phyloP scores from a whole-genome alignment of 2,113 vertebrate genomes.

The Microcebus lehilahytsara region DNA sequence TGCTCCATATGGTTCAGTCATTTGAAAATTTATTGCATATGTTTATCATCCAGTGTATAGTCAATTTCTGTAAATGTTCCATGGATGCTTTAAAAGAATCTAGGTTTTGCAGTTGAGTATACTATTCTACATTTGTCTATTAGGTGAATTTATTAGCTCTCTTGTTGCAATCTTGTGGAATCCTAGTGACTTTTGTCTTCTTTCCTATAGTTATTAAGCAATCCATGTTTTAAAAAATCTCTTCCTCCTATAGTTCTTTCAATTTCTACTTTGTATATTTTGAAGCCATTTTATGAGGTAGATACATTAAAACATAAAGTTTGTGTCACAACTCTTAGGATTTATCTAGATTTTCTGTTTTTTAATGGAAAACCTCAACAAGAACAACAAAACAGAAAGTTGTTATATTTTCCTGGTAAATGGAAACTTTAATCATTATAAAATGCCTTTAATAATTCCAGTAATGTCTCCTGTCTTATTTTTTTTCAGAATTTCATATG shows the following conservation, averaged over 20 bases:
- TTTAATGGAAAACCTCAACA: too few relatives aligned
- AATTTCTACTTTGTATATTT: neutral
- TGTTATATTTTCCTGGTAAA: neutral
- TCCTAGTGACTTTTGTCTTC: neutral
- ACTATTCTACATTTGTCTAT: neutral
- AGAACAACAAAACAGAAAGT: neutral
- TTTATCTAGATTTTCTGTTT: too few relatives aligned
- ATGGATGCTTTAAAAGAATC: neutral
- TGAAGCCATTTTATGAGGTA: neutral
- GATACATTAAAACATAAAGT: neutral
- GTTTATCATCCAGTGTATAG: neutral
- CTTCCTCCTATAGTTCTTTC: neutral
- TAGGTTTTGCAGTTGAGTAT: neutral
- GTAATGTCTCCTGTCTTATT: neutral
- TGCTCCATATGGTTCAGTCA: neutral
- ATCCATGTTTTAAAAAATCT: neutral
- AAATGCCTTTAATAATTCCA: neutral
- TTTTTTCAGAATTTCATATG: neutral
- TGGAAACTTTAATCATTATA: neutral
- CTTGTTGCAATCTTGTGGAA: neutral
- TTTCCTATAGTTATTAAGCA: neutral
- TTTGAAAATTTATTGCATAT: neutral
- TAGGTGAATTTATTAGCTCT: neutral
- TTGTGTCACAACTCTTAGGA: neutral
- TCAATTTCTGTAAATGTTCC: neutral